Base-by-base conservation (phyloP, 2,888 invertebrate genomes). In the Ectemnius continuus region DNA sequence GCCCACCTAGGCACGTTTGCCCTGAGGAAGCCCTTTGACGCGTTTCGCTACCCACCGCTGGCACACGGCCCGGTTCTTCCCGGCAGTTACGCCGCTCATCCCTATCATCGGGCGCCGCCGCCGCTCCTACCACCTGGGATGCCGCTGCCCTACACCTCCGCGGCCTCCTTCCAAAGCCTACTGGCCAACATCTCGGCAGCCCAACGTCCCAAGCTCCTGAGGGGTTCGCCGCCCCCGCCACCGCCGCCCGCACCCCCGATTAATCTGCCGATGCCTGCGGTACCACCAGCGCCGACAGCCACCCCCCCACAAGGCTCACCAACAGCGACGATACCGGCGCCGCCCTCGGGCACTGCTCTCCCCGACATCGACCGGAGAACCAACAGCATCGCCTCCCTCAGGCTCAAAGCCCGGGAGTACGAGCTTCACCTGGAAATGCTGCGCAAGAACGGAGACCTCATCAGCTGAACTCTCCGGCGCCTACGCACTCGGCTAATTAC, bases 401-500 rank as follows among this genome's bases (percentile, higher is more conserved):
- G 98, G 80, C 93, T 97, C 85, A 97, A 97, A 83, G 98, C 98
- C 0, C 93, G 97, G 65, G 97, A 98, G 89, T 97, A 97, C 89
- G 97, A 97, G 90, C 91, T 97, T 61, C 94, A 96, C 88, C 92
- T 97, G 84, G 97, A 97, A 91, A 94, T 96, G 93, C 89, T 97
- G 67, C 93, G 97, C 67, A 96, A 96, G 86, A 94, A 95, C 88
- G 95, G 94, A 0, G 96, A 96, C 91, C 92, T 96, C 85, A 95
- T 96, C 88, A 96, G 96, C 94, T 96, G 94, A 94, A 92, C 52
- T 36, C 36, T 36, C 36, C 36, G 36, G 36, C 36, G 36, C 23
- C 23, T 23, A 3, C 23, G 23, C 23, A 23, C 23, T 23, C 3
- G 23, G 23, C 23, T 23, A 23, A 23, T 23, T 23, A 23, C 23